phyloP scores from a whole-genome alignment of 2,888 invertebrate genomes.

The Stegana nigrithorax region DNA sequence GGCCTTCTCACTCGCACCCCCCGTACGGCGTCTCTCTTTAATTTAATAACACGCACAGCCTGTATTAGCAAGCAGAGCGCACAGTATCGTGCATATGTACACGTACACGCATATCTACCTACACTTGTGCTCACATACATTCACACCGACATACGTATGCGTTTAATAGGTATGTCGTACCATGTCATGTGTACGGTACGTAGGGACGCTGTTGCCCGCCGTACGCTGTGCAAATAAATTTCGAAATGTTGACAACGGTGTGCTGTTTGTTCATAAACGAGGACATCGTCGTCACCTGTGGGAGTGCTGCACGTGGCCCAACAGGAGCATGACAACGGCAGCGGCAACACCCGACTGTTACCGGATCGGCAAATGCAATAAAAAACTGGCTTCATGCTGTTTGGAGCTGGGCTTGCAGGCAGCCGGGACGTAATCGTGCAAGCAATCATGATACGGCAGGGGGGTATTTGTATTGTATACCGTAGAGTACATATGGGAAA shows the following conservation, averaged over 20 bases:
- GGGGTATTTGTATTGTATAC: not conserved
- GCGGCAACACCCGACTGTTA: too few species aligned
- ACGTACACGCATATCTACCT: slow-evolving; percentile 17
- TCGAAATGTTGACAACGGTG: slow-evolving; percentile 60
- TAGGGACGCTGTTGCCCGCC: slow-evolving; percentile 16
- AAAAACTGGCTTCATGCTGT: not conserved
- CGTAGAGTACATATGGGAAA: not conserved
- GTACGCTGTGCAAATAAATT: slow-evolving; percentile 57
- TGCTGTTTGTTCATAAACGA: slow-evolving; percentile 61
- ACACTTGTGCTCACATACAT: slow-evolving; percentile 28
- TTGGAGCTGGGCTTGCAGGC: not conserved
- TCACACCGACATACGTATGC: slow-evolving; percentile 36
- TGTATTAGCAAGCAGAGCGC: slow-evolving; percentile 13
- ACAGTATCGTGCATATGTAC: slow-evolving; percentile 28
- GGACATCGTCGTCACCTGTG: slow-evolving; percentile 62
- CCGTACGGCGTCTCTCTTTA: slow-evolving; percentile 38
- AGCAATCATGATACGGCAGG: not conserved
- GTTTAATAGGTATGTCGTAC: slow-evolving; percentile 18
- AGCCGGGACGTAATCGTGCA: too few species aligned
- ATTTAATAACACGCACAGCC: slow-evolving; percentile 51
- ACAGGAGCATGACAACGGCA: not conserved
- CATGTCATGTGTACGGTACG: not conserved
- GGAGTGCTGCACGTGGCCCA: slow-evolving; percentile 42
- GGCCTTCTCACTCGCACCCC: not conserved
- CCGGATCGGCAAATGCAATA: too few species aligned